phyloP scores from a whole-genome alignment of 2,888 invertebrate species.

The Cosmopolites sordidus region DNA sequence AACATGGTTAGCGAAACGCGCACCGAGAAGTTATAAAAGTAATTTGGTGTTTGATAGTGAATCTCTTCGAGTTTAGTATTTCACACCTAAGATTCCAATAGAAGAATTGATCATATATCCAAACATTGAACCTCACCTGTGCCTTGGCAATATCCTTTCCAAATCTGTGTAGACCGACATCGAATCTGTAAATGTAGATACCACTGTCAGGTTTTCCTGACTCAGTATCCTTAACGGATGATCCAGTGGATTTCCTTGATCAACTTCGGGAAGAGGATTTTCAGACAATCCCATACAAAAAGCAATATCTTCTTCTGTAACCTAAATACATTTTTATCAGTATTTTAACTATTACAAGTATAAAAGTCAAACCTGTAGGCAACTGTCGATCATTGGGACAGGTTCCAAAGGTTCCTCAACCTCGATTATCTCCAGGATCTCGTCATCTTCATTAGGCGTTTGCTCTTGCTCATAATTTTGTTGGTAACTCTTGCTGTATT shows the following conservation, averaged over 20 bases:
- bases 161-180: slow-evolving; percentile 63
- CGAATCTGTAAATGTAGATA: slow-evolving; percentile 83
- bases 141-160: slow-evolving; percentile 61
- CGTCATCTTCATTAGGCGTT: slow-evolving; percentile 55
- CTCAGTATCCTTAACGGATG: slow-evolving; percentile 86
- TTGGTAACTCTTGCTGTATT: slow-evolving; percentile 41
- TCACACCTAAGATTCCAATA: too few species aligned
- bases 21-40: too few species aligned
- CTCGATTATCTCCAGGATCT: slow-evolving; percentile 75
- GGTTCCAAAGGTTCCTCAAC: slow-evolving; percentile 73
- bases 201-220: slow-evolving; percentile 85
- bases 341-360: too few species aligned
- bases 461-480: slow-evolving; percentile 52
- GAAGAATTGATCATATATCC: not conserved
- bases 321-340: slow-evolving; percentile 45
- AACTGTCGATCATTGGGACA: slow-evolving; percentile 81
- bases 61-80: too few species aligned
- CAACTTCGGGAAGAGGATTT: slow-evolving; percentile 67
- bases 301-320: slow-evolving; percentile 90
- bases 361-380: slow-evolving; percentile 60
- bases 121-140: slow-evolving; percentile 43
- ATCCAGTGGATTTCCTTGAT: slow-evolving; percentile 66
- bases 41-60: too few species aligned
- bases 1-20: too few species aligned
- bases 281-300: slow-evolving; percentile 72